Evolutionary conservation across 2,113 vertebrate species (phyloP).

Genomic region (Electrona antarctica): DNA sequence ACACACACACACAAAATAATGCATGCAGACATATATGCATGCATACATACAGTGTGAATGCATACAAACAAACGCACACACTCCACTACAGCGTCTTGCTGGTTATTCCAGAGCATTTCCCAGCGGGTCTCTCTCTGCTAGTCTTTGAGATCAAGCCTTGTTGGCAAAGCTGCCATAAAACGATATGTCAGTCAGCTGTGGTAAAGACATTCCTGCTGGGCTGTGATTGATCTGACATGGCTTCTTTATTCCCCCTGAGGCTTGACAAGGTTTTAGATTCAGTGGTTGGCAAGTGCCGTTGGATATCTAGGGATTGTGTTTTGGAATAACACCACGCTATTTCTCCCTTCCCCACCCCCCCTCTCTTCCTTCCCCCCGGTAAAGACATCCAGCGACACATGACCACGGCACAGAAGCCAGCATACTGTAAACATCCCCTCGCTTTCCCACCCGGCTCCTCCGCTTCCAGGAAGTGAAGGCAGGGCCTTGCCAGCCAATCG

Average conservation of each 20-base stretch:
- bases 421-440: slow-evolving; percentile 51
- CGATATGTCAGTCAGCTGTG: slow-evolving; percentile 62
- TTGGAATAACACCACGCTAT: slow-evolving; percentile 30
- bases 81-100: slow-evolving; percentile 17
- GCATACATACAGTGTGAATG: background rate
- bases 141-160: slow-evolving; percentile 61
- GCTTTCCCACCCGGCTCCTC: slow-evolving; percentile 55
- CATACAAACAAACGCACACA: slow-evolving; percentile 17
- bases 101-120: slow-evolving; percentile 62
- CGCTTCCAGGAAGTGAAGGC: slow-evolving; percentile 69
- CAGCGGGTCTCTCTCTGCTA: slow-evolving; percentile 42
- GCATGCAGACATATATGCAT: background rate
- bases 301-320: slow-evolving; percentile 45
- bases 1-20: too few species aligned
- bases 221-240: slow-evolving; percentile 63
- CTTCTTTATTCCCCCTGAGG: slow-evolving; percentile 68
- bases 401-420: slow-evolving; percentile 57
- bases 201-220: slow-evolving; percentile 52
- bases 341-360: slow-evolving; percentile 11
- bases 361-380: slow-evolving; percentile 44
- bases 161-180: slow-evolving; percentile 56
- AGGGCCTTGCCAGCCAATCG: slow-evolving; percentile 71
- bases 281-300: slow-evolving; percentile 39
- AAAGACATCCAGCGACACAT: slow-evolving; percentile 58
- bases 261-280: slow-evolving; percentile 48